Base-by-base conservation (phyloP, 2,113 vertebrate species). In the Pao palembangensis region DNA sequence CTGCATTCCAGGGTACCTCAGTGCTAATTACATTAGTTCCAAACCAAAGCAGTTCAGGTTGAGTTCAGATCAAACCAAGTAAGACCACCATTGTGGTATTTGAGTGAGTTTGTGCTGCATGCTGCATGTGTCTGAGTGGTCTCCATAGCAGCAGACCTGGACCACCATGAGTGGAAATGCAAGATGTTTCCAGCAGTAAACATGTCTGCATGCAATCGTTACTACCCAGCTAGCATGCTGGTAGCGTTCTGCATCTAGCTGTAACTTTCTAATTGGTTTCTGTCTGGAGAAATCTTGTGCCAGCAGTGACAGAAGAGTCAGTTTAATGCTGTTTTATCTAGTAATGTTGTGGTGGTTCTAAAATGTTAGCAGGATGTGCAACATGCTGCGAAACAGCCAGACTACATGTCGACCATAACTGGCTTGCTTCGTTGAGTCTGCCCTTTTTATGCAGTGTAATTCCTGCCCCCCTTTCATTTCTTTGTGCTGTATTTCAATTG, bases 191-290 rank as follows among this genome's bases (percentile, higher is more conserved):
- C 34, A 58, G 10, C 3, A 10, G 49, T 44, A 10, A 50, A 18
- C 57, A 18, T 42, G 64, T 18, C n/a, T 54, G 53, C 2, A 10
- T 50, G 20, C 4, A 3, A 49, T 4, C n/a, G 11, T 67, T 28
- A 34, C 47, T 12, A 8, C 60, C 28, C 56, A 14, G 55, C 16
- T 8, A 49, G 20, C 14, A 3, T n/a, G 21, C n/a, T 25, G 20
- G 0, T 5, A 1, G 6, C 38, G 1, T 52, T 56, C 14, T 52
- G 41, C 13, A n/a, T 28, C 20, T 38, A 31, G 23, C 64, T 34
- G 14, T 58, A 76, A 69, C 57, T 76, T 60, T 68, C 41, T 11
- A 28, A 67, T 55, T 64, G 51, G 55, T 51, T 78, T 73, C 43
- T 54, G 67, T 73, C 64, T 58, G 70, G 50, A 25, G 25, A 21